Percentiles rank a stretch among this genome's conserved stretches.
phyloP scores from a whole-genome alignment of 2,888 invertebrate species.

The Eumerus sabulonum region DNA sequence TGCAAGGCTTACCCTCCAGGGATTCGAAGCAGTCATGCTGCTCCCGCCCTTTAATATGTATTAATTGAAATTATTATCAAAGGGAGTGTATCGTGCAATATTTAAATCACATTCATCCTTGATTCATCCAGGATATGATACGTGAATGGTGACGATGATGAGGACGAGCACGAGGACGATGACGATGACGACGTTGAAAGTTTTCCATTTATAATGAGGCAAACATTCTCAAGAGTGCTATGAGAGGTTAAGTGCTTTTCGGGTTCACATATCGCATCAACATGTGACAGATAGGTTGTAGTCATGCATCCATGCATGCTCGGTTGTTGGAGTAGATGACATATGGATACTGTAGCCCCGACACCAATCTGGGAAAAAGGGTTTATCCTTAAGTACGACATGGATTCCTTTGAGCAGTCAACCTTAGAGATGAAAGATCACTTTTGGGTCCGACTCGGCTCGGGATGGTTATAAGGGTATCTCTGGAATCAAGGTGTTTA shows the following conservation, averaged over 20 bases:
- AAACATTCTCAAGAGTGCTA: constrained; percentile 29
- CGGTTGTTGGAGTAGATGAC: too few species aligned
- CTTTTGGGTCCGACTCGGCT: constrained; percentile 28
- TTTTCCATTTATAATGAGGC: constrained; percentile 61
- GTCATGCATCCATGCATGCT: constrained; percentile 21
- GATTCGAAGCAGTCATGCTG: background rate
- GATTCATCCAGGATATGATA: constrained; percentile 3
- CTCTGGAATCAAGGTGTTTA: background rate
- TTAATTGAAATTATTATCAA: constrained; percentile 69
- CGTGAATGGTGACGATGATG: background rate
- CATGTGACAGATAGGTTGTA: constrained; percentile 35
- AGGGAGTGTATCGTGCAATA: constrained; percentile 53
- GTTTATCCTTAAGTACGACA: constrained; percentile 17
- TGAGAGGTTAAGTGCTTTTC: constrained; percentile 67
- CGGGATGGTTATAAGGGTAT: background rate
- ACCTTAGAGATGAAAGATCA: constrained; percentile 54
- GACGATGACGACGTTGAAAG: constrained; percentile 40
- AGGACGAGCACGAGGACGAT: background rate
- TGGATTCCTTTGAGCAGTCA: constrained; percentile 44
- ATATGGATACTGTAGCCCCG: constrained; percentile 14
- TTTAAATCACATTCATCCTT: constrained; percentile 57
- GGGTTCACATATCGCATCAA: constrained; percentile 55
- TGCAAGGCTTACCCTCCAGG: constrained; percentile 12
- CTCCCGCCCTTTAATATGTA: constrained; percentile 57
- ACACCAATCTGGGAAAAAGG: constrained; percentile 31